Percentiles rank a stretch among this genome's conserved stretches.
phyloP scores from a whole-genome alignment of 2,888 invertebrate genomes.

The Chromoteleia sp. region DNA sequence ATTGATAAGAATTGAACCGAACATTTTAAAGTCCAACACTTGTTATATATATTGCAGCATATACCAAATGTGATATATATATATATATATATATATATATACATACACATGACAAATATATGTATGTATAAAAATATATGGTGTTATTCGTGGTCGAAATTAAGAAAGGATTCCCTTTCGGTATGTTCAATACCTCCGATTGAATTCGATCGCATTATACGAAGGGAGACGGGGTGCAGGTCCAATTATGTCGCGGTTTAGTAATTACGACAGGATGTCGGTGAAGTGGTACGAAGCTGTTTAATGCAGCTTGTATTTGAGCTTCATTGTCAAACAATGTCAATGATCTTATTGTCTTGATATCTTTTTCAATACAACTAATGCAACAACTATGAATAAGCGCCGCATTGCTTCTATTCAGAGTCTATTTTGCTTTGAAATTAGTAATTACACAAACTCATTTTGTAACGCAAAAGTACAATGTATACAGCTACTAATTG shows the following conservation, averaged over 20 bases:
- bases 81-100: too few relatives aligned
- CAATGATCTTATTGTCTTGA: conserved; percentile 28
- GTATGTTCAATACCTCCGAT: conserved; percentile 74
- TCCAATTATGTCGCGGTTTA: conserved; percentile 74
- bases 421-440: background rate
- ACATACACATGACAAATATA: too few relatives aligned
- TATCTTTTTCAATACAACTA: conserved; percentile 19
- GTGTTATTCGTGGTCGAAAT: background rate
- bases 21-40: too few relatives aligned
- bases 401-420: background rate
- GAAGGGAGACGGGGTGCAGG: conserved; percentile 54
- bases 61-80: too few relatives aligned
- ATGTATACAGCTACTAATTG: too few relatives aligned
- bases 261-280: conserved; percentile 72
- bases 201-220: conserved; percentile 71
- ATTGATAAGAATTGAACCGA: too few relatives aligned
- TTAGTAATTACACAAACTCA: background rate
- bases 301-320: conserved; percentile 35
- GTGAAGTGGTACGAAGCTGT: conserved; percentile 44
- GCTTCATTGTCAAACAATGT: conserved; percentile 35
- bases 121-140: background rate
- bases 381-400: background rate
- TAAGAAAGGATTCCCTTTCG: conserved; percentile 17
- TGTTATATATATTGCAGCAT: too few relatives aligned
- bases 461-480: too few relatives aligned